Conservation (phyloP, 2,888 invertebrate genomes). For the Amorpha juglandis region DNA sequence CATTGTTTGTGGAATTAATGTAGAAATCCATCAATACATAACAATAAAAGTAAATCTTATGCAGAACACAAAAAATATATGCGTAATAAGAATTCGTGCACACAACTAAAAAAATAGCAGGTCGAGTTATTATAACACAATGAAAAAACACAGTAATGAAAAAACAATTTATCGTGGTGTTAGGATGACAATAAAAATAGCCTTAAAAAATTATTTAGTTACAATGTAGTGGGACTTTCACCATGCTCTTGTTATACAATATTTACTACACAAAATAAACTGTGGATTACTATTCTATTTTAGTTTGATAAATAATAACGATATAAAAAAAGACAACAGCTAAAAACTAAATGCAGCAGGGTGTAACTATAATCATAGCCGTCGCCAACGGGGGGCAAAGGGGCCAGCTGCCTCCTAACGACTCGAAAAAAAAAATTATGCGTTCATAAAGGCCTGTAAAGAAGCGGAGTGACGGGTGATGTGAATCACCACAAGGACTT, state of each 20-base stretch:
- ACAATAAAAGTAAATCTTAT: neutral
- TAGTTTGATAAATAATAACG: slow-evolving; percentile 53
- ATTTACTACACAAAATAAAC: neutral
- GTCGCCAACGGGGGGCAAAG: no score
- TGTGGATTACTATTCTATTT: slow-evolving; percentile 36
- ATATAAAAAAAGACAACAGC: slow-evolving; percentile 47
- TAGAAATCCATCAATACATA: neutral
- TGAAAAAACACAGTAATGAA: neutral
- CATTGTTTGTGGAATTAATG: no score
- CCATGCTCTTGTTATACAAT: neutral
- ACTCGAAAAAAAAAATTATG: no score
- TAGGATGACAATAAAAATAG: neutral
- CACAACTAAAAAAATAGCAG: neutral
- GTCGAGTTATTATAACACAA: no score
- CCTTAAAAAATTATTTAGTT: neutral
- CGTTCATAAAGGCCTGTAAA: no score
- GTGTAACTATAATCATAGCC: no score
- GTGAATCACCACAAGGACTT: no score
- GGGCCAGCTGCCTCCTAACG: no score
- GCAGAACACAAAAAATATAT: neutral
- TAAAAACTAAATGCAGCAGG: slow-evolving; percentile 24
- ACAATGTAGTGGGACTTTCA: slow-evolving; percentile 2
- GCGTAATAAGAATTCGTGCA: no score
- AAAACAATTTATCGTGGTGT: neutral
- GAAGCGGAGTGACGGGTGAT: no score